Conservation (phyloP, 2,113 vertebrate genomes). For the Nothoprocta perdicaria region DNA sequence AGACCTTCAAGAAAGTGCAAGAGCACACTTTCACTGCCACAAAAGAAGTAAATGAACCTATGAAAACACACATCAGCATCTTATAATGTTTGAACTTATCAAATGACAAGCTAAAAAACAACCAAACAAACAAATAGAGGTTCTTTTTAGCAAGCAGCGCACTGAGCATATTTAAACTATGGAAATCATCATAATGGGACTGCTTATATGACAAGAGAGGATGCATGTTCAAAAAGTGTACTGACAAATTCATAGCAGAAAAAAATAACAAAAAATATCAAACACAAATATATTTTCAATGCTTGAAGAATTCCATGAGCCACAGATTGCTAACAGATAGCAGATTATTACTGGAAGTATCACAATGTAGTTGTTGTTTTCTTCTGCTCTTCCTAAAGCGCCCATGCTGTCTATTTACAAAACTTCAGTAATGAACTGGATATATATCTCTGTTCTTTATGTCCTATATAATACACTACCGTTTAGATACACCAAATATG, state of each 20-base stretch:
- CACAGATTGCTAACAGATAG: neutral
- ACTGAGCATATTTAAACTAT: neutral
- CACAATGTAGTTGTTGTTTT: neutral
- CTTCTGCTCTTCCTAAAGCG: neutral
- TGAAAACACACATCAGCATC: neutral
- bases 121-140: fast-evolving
- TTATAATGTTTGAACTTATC: neutral
- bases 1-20: neutral
- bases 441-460: neutral
- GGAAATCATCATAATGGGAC: neutral
- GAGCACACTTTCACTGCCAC: neutral
- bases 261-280: neutral
- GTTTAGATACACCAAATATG: neutral
- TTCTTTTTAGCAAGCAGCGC: neutral
- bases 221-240: neutral
- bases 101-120: neutral
- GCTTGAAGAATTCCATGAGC: neutral
- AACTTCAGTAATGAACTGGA: neutral
- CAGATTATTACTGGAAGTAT: neutral
- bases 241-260: neutral
- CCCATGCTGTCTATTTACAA: neutral
- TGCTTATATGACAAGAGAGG: neutral
- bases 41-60: neutral
- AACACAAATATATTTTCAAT: neutral
- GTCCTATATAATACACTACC: neutral